Percentiles rank a stretch among this genome's conserved stretches.
Evolutionary conservation across 2,888 invertebrate genomes (phyloP).

Genomic region (Amphipoea oculea): DNA sequence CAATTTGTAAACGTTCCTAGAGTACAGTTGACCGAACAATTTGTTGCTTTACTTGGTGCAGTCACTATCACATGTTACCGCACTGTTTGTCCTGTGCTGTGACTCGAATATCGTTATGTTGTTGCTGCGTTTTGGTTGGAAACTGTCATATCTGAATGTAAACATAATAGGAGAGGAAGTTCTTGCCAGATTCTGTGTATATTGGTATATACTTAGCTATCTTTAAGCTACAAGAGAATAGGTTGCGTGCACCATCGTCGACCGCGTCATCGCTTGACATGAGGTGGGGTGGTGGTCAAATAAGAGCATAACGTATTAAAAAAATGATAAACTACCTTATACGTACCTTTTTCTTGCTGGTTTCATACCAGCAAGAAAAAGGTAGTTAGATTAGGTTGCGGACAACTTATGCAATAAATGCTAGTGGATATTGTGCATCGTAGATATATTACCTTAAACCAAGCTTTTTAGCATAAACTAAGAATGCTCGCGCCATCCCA

Average conservation of each 20-base stretch:
- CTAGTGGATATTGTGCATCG: not conserved
- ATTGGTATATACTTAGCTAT: not conserved
- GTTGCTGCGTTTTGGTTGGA: not conserved
- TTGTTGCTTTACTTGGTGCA: conserved; percentile 13
- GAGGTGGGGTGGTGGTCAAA: no score
- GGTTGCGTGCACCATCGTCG: not conserved
- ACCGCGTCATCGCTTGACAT: not conserved
- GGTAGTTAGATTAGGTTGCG: no score
- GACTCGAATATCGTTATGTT: not conserved
- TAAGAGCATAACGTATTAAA: no score
- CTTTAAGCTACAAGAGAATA: not conserved
- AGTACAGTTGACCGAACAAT: conserved; percentile 20
- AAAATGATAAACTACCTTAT: no score
- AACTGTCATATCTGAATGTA: not conserved
- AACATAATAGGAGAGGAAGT: not conserved
- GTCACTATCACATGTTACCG: not conserved
- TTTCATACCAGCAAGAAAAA: no score
- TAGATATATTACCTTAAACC: not conserved
- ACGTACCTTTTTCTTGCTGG: not conserved
- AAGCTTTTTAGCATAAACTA: not conserved
- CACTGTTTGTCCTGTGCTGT: not conserved
- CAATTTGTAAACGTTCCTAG: conserved; percentile 24
- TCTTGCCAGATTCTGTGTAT: not conserved
- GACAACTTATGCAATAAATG: not conserved
- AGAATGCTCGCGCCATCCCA: no score